These are phyloP conservation scores for Diuraphis noxia DNA, from an alignment of 1,140 invertebrate species.

Conservation along the genomic window DNA sequence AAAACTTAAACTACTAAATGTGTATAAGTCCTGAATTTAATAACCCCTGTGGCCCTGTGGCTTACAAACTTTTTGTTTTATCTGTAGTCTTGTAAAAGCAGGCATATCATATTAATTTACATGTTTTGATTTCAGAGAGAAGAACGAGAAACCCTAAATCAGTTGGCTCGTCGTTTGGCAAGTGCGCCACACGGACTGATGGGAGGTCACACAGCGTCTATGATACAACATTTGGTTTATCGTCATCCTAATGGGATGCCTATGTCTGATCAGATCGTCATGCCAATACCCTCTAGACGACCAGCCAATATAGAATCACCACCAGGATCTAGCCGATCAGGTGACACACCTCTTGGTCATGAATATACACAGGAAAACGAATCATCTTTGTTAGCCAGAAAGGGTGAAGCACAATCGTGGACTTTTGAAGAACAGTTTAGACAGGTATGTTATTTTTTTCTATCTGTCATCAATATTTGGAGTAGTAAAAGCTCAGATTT, in stretches of 20 bases:
- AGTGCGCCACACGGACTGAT: slow-evolving; percentile 9
- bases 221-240: slow-evolving; percentile 39
- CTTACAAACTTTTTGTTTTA: not conserved
- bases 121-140: slow-evolving; percentile 23
- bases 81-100: not conserved
- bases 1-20: not conserved
- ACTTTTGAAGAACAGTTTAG: slow-evolving; percentile 50
- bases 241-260: slow-evolving; percentile 20
- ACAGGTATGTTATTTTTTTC: slow-evolving; percentile 3
- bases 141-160: slow-evolving; percentile 44
- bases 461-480: too few species aligned
- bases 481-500: too few species aligned
- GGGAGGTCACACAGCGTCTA: slow-evolving; percentile 11
- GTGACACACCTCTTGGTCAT: slow-evolving; percentile 12
- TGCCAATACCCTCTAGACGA: not conserved
- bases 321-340: slow-evolving; percentile 22
- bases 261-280: not conserved
- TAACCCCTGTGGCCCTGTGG: not conserved
- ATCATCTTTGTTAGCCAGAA: not conserved
- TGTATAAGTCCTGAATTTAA: not conserved
- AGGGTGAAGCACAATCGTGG: slow-evolving; percentile 44
- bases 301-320: not conserved
- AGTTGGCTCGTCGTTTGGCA: slow-evolving; percentile 32
- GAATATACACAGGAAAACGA: slow-evolving; percentile 8
- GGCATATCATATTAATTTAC: not conserved